These are phyloP conservation scores for Pantelozetes paolii DNA, from an alignment of 2,888 invertebrate species.

Conservation along the genomic window DNA sequence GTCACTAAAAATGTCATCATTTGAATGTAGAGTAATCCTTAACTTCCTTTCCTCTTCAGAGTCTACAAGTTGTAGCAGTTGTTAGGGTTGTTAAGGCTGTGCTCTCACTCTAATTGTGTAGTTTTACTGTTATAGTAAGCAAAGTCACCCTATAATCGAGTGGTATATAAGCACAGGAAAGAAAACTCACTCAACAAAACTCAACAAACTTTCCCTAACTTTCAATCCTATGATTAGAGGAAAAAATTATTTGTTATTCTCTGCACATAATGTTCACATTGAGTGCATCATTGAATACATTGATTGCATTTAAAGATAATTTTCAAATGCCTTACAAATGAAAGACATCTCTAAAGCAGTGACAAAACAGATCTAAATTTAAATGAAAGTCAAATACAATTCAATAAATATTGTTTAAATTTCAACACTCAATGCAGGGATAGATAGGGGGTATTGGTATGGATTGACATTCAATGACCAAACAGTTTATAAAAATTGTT, in stretches of 20 bases:
- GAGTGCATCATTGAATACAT: conserved; percentile 1
- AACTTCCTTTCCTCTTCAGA: conserved; percentile 32
- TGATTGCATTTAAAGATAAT: neutral
- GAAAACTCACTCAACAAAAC: conserved; percentile 31
- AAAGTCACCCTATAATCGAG: conserved; percentile 35
- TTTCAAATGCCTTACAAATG: conserved; percentile 10
- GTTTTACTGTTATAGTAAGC: neutral
- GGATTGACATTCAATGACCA: no score
- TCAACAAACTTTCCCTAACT: conserved; percentile 12
- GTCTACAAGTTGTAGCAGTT: conserved; percentile 19
- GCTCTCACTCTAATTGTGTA: neutral
- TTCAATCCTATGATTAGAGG: conserved; percentile 12
- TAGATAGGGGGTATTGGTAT: no score
- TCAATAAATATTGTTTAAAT: no score
- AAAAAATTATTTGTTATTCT: conserved; percentile 17
- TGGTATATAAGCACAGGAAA: conserved; percentile 20
- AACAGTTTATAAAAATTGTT: no score
- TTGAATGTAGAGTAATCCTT: conserved; percentile 28
- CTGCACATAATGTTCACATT: conserved; percentile 22
- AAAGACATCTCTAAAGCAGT: neutral
- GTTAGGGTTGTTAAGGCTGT: neutral
- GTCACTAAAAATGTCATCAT: conserved; percentile 34
- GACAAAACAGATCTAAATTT: no score
- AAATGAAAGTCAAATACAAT: no score
- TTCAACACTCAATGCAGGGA: no score